Evolutionary conservation across 2,888 invertebrate genomes (phyloP), one percentile per base, ranked within the genome.

Genomic region (Callosobruchus maculatus): DNA sequence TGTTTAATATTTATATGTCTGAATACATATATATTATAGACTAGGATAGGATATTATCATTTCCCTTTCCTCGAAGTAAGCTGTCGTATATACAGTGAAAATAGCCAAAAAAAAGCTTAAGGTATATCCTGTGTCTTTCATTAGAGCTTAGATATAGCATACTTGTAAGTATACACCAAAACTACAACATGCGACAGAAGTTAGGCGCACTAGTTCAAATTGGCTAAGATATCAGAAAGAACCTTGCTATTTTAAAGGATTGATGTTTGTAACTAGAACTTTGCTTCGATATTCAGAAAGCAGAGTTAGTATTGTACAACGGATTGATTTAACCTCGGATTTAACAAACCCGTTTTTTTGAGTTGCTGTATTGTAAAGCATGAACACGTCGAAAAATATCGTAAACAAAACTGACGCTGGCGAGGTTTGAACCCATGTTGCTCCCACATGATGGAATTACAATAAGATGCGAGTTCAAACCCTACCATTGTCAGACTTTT

Each of bases 51-150:
- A 49, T 49, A 49, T 49, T 49, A 49, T 49, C 49, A 49, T 49
- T 13, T 13, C 49, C 49, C 49, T 49, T 49, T 49, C 49, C 49
- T 13, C 7, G 49, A 49, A 72, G 68, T 72, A 68, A 74, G 70
- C 74, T 72, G 72, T 67, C 72, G 72, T 74, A 72, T 72, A 72
- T 72, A 68, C 72, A 74, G 73, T 72, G 71, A 76, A 49, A 49
- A 7, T 49, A 49, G 49, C 49, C 49, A 49, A 49, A 49, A 49
- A 49, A 49, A 49, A 49, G 49, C 70, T 77, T 70, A 71, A 75
- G 68, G 72, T 81, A 78, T 80, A 82, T 82, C 83, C 83, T 82
- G 82, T 81, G 85, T 85, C 85, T 85, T 85, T 85, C 85, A 85
- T 83, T 83, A 84, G 84, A 80, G 78, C 80, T 81, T 82, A 82